phyloP scores from a whole-genome alignment of 2,888 invertebrate species.

The Tenthredo mesomela region DNA sequence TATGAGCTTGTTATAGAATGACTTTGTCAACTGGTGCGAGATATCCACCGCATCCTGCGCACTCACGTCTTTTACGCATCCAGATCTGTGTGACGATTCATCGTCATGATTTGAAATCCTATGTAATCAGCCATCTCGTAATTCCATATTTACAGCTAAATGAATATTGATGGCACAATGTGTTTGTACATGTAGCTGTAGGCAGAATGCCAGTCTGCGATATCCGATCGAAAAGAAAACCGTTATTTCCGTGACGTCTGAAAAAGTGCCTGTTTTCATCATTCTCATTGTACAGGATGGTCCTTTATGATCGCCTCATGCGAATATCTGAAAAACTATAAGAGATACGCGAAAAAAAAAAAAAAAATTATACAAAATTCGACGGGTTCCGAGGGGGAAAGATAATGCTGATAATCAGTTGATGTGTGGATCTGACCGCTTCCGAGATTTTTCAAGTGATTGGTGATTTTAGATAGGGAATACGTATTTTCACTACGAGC shows the following conservation, averaged over 20 bases:
- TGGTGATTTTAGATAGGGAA: too few relatives aligned
- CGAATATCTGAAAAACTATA: too few relatives aligned
- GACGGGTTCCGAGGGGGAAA: too few relatives aligned
- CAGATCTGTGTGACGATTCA: not conserved
- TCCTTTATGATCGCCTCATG: too few relatives aligned
- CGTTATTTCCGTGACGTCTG: not conserved
- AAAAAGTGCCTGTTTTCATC: too few relatives aligned
- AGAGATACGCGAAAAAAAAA: too few relatives aligned
- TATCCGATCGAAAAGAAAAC: not conserved
- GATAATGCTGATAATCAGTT: too few relatives aligned
- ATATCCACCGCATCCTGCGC: not conserved
- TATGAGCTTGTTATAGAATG: not conserved
- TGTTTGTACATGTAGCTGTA: not conserved
- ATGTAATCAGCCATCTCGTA: not conserved
- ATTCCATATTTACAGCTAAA: not conserved
- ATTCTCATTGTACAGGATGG: too few relatives aligned
- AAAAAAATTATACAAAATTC: too few relatives aligned
- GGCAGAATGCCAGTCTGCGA: not conserved
- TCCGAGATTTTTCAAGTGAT: too few relatives aligned
- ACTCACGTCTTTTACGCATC: not conserved
- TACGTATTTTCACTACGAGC: too few relatives aligned
- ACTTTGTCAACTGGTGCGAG: not conserved
- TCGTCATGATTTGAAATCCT: not conserved
- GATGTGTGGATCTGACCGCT: too few relatives aligned
- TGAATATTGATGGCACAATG: not conserved